Percentiles rank a stretch among this genome's conserved stretches.
phyloP scores from a whole-genome alignment of 2,797 vertebrate genomes.

The Enteromius fasciolatus region DNA sequence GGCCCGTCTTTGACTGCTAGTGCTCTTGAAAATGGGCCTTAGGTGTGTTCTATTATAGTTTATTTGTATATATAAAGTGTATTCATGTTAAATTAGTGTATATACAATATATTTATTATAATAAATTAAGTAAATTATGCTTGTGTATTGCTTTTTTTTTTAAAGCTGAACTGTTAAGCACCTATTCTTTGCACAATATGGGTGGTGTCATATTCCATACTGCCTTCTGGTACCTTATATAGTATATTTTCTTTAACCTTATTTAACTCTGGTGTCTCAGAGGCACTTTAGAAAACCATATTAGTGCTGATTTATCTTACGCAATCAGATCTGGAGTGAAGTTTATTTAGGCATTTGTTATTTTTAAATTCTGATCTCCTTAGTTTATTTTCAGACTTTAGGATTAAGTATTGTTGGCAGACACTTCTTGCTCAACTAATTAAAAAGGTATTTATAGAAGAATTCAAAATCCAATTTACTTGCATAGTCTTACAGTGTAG shows the following conservation, averaged over 20 bases:
- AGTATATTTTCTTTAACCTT: neutral
- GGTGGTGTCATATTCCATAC: neutral
- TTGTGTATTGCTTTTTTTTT: slow-evolving; percentile 35
- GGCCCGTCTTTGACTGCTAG: slow-evolving; percentile 60
- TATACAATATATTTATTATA: slow-evolving; percentile 82
- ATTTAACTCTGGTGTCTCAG: neutral
- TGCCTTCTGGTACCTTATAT: slow-evolving; percentile 13
- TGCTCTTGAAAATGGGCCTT: slow-evolving; percentile 59
- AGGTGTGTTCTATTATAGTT: slow-evolving; percentile 65
- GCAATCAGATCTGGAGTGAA: neutral
- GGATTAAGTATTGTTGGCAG: slow-evolving; percentile 23
- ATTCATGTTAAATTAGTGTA: slow-evolving; percentile 75
- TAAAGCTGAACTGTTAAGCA: neutral
- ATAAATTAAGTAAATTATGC: slow-evolving; percentile 54
- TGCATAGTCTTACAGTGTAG: neutral
- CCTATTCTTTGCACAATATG: neutral
- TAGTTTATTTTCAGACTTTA: slow-evolving; percentile 18
- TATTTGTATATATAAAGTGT: slow-evolving; percentile 68
- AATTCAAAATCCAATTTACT: slow-evolving; percentile 33
- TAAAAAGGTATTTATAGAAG: slow-evolving; percentile 28
- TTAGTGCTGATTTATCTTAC: neutral
- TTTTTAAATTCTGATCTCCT: slow-evolving; percentile 11
- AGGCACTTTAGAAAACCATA: neutral
- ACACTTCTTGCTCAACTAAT: slow-evolving; percentile 1
- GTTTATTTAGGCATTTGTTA: neutral